A percentile compares a stretch with the other conserved stretches of the same genome.
Evolutionary conservation across 1,140 invertebrate species (phyloP).

Genomic region (Papilio helenus): DNA sequence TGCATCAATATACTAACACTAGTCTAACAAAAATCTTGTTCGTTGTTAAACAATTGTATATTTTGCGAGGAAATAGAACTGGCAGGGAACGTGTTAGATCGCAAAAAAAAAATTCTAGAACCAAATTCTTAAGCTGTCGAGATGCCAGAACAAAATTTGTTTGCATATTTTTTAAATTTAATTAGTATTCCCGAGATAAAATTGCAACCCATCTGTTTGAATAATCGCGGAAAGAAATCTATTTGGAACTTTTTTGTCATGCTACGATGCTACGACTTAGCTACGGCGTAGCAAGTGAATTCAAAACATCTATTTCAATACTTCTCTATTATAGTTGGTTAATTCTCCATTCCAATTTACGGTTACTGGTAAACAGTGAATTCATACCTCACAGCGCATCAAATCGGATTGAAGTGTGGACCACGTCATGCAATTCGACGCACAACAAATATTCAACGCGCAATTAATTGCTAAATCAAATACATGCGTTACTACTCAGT

Average conservation of each 20-base stretch:
- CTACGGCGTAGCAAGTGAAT: neutral
- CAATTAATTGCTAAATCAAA: conserved; percentile 14
- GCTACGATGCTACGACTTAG: neutral
- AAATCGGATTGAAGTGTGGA: conserved; percentile 68
- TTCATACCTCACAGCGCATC: conserved; percentile 59
- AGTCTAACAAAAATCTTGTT: no score
- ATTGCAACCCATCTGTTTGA: no score
- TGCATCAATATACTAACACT: no score
- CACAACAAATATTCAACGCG: conserved; percentile 47
- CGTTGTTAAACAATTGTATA: no score
- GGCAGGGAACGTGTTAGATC: no score
- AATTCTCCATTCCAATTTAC: conserved; percentile 49
- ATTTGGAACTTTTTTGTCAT: neutral
- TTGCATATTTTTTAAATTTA: no score
- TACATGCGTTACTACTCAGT: neutral
- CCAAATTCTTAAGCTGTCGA: no score
- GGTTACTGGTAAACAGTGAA: conserved; percentile 58
- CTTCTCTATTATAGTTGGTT: neutral
- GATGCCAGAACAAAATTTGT: no score
- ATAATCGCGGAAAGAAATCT: no score
- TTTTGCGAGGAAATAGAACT: no score
- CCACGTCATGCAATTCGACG: conserved; percentile 55
- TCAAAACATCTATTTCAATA: neutral
- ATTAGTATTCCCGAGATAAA: no score
- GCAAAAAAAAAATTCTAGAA: no score